Base-by-base conservation (phyloP, 2,888 invertebrate genomes). In the Trichogramma evanescens region DNA sequence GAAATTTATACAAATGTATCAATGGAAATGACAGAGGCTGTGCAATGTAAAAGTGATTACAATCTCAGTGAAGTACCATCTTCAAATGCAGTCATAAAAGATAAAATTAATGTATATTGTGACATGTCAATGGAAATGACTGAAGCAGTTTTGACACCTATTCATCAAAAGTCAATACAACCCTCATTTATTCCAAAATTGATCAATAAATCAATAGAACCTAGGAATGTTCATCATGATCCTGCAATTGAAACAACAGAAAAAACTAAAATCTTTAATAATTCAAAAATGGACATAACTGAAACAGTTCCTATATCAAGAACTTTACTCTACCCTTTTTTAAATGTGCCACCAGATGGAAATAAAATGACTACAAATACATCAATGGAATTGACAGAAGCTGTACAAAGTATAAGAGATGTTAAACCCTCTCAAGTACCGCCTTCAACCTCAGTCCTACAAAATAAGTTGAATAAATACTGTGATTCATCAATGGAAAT, bases 271-370 rank as follows among this genome's bases (percentile, higher is more conserved):
- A 46, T 51, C 54, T 51, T 51, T 46, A 2, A 10, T 44, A 56
- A 59, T 49, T 39, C 42, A 38, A 58, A 63, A 38, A 65, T 65
- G 66, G 62, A 66, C 45, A 63, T 64, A 8, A 66, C 63, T 38
- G 44, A 42, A 6, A 45, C 52, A 26, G 6, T 55, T 45, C 51
- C 49, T 49, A 26, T 53, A 26, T 7, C 26, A 38, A 50, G 6
- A 49, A 54, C 9, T 39, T n/a, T 38, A 50, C 41, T 54, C 51
- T 44, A 26, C 9, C 9, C n/a, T 13, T 13, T 52, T 2, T n/a
- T 26, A 52, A 9, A 7, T 13, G 10, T 45, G 45, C 45, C 41
- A 6, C 9, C 6, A 10, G 42, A 53, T 8, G 38, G 42, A 7
- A 56, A 52, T 45, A 59, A 50, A 4, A 26, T 41, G 40, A 50